A percentile compares a stretch with the other conserved stretches of the same genome.
phyloP scores from a whole-genome alignment of 2,113 vertebrate genomes.

The Lagopus muta region DNA sequence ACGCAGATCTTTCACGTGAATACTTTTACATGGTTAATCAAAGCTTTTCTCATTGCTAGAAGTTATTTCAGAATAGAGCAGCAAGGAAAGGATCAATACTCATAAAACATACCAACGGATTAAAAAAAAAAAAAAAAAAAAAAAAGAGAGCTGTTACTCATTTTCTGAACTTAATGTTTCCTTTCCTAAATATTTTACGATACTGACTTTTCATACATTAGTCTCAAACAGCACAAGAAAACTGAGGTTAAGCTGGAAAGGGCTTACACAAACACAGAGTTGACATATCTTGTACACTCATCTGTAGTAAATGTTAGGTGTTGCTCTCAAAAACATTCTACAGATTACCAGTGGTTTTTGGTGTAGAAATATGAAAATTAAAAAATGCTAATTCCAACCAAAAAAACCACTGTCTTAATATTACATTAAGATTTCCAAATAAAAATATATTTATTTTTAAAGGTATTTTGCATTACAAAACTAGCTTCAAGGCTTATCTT shows the following conservation, averaged over 20 bases:
- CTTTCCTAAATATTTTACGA: not conserved
- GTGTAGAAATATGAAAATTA: not conserved
- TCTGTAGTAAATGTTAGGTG: not conserved
- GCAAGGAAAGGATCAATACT: not conserved
- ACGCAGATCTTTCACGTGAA: not conserved
- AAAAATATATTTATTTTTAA: not conserved
- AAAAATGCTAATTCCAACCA: not conserved
- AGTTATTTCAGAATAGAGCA: not conserved
- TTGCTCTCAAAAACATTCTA: not conserved
- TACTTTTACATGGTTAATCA: not conserved
- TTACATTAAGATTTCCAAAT: not conserved
- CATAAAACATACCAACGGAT: not conserved
- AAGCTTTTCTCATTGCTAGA: not conserved
- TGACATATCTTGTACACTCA: not conserved
- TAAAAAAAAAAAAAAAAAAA: not conserved
- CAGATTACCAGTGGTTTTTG: not conserved
- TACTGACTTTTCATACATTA: not conserved
- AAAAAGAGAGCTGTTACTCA: not conserved
- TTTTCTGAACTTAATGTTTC: not conserved
- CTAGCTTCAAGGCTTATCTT: not conserved
- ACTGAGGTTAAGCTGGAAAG: not conserved
- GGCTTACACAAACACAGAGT: not conserved
- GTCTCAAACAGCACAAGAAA: not conserved
- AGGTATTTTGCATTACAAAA: not conserved
- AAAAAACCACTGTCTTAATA: not conserved